These are phyloP conservation scores for Orius insidiosus DNA, from an alignment of 1,140 invertebrate species.

Conservation along the genomic window DNA sequence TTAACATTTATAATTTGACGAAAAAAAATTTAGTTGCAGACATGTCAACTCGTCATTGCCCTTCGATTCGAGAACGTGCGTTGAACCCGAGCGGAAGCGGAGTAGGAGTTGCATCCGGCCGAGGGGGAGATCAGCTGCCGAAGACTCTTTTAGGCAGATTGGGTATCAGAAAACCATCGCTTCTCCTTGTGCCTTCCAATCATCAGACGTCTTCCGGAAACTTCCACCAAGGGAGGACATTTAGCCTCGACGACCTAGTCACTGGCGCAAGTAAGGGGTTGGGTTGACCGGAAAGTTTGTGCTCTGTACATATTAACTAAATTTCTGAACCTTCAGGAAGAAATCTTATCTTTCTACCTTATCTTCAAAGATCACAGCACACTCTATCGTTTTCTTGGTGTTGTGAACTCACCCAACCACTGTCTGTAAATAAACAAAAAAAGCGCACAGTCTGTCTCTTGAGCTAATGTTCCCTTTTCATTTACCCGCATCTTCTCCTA, in stretches of 20 bases:
- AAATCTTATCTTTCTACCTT: constrained; percentile 15
- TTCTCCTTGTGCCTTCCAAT: constrained; percentile 40
- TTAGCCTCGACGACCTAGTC: constrained; percentile 66
- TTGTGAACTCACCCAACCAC: not conserved
- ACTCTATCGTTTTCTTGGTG: not conserved
- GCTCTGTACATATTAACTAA: not conserved
- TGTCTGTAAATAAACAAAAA: not conserved
- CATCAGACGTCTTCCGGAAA: constrained; percentile 33
- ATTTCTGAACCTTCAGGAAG: constrained; percentile 7
- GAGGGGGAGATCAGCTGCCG: constrained; percentile 18
- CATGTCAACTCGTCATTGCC: constrained; percentile 6
- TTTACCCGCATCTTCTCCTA: too few species aligned
- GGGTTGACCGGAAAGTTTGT: too few species aligned
- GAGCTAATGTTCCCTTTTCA: not conserved
- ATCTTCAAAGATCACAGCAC: constrained; percentile 6
- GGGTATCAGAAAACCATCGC: constrained; percentile 61
- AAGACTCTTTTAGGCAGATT: constrained; percentile 48
- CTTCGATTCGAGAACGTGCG: constrained; percentile 3
- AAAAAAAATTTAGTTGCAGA: not conserved
- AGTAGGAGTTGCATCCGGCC: not conserved
- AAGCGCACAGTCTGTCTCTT: not conserved
- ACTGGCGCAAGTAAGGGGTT: constrained; percentile 46
- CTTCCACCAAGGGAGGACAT: constrained; percentile 32
- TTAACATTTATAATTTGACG: too few species aligned
- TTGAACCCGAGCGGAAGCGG: not conserved